phyloP scores from a whole-genome alignment of 2,797 vertebrate genomes.

The Centroberyx gerrardi region DNA sequence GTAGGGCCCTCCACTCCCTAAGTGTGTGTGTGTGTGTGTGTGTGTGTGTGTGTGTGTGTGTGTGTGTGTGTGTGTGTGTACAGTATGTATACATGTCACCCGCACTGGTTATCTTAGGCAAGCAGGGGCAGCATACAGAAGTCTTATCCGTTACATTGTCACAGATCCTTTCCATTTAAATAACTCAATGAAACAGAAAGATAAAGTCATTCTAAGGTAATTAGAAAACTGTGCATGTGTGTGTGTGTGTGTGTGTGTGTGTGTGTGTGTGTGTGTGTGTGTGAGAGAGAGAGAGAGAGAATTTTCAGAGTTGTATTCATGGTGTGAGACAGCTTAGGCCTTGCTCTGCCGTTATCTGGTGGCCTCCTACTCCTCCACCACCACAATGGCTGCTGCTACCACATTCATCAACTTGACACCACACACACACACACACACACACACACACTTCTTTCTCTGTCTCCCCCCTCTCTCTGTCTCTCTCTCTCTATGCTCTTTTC shows the following conservation, averaged over 20 bases:
- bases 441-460: not conserved
- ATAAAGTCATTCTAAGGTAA: slow-evolving; percentile 59
- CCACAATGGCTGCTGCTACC: slow-evolving; percentile 75
- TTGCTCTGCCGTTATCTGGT: slow-evolving; percentile 80
- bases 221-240: slow-evolving; percentile 47
- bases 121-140: not conserved
- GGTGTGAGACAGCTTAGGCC: slow-evolving; percentile 66
- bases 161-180: slow-evolving; percentile 46
- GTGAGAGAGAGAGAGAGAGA: slow-evolving; percentile 5
- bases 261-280: not conserved
- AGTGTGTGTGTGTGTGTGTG: not conserved
- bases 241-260: slow-evolving; percentile 15
- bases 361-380: slow-evolving; percentile 76
- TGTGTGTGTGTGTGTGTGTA: not conserved
- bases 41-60: not conserved
- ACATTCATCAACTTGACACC: slow-evolving; percentile 81
- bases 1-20: not conserved
- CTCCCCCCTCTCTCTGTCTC: not conserved
- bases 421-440: slow-evolving; percentile 45
- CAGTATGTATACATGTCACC: not conserved
- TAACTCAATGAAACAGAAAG: slow-evolving; percentile 55
- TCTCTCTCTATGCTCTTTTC: slow-evolving; percentile 33
- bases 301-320: slow-evolving; percentile 65
- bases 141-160: not conserved
- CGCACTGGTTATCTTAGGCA: slow-evolving; percentile 27